Evolutionary conservation across 2,888 invertebrate genomes (phyloP), one percentile per base, ranked within the genome.

Genomic region (Stenolophus ochropezus): DNA sequence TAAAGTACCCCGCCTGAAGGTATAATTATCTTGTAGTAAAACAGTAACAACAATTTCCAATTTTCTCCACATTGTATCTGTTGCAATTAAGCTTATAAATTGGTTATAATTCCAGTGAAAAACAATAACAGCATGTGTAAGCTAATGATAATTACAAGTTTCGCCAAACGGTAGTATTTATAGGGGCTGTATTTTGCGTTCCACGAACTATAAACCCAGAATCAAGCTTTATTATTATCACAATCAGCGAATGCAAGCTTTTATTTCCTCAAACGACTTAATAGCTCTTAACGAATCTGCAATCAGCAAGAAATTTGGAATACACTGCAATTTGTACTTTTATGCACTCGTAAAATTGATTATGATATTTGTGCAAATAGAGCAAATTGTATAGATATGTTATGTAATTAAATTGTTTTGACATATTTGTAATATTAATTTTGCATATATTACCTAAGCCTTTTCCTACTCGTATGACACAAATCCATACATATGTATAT

Each of bases 61-160:
- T 42, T 42, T 42, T 42, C 33, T 42, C 1, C 4, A 42, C 33
- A 42, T 42, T 42, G 33, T 42, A 42, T 42, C 33, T 42, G 33
- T 42, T 42, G 33, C 11, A 42, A 42, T 42, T 42, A 42, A 42
- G 33, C 33, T 42, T 8, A 58, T 23, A 58, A 58, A 58, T n/a
- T 11, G n/a, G n/a, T n/a, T n/a, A 42, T 71, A 71, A 71, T 71
- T 71, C 20, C 71, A 5, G 2, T 71, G 71, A 71, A 73, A 49
- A 51, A 73, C 47, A 49, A 73, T 71, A 73, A 61, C 61, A n/a
- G 14, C 61, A 23, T 18, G 18, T 73, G 73, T 49, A 73, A 47
- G 23, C 79, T 79, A 79, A 79, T 79, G 79, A 79, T 79, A 79
- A 79, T 79, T 79, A 79, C 71, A 79, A 53, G 33, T 49, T 76